These are phyloP conservation scores for Lethenteron camtschaticum DNA, from an alignment of 2,113 vertebrate genomes.

Conservation along the genomic window DNA sequence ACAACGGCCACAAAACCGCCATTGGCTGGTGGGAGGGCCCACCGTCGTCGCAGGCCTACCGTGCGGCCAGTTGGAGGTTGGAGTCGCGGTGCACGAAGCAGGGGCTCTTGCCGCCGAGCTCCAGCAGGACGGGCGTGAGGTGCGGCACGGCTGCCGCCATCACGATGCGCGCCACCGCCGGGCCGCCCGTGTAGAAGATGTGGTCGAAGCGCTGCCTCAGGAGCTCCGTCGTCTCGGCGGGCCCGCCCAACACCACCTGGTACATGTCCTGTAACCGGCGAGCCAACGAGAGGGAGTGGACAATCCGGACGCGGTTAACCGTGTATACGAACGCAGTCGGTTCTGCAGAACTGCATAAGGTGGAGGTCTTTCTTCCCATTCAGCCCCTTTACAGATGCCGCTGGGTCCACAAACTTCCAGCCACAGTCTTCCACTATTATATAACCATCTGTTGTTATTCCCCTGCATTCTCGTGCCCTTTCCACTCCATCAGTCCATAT, in stretches of 20 bases:
- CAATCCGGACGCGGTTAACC: too few relatives aligned
- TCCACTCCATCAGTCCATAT: too few relatives aligned
- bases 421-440: too few relatives aligned
- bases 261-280: slow-evolving; percentile 33
- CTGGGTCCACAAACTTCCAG: too few relatives aligned
- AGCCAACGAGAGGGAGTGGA: background rate
- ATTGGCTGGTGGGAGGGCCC: too few relatives aligned
- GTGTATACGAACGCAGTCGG: too few relatives aligned
- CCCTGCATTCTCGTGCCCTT: too few relatives aligned
- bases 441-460: too few relatives aligned
- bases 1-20: too few relatives aligned
- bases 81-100: slow-evolving; percentile 68
- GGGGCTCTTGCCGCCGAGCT: slow-evolving; percentile 73
- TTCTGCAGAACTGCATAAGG: too few relatives aligned
- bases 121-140: slow-evolving; percentile 69
- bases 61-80: slow-evolving; percentile 40
- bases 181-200: slow-evolving; percentile 56
- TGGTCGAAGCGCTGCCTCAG: slow-evolving; percentile 50
- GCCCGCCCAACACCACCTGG: slow-evolving; percentile 39
- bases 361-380: too few relatives aligned
- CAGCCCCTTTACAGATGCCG: too few relatives aligned
- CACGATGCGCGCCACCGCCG: slow-evolving; percentile 36
- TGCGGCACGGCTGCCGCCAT: slow-evolving; percentile 54
- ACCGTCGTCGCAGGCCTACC: slow-evolving; percentile 21
- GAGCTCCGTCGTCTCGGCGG: slow-evolving; percentile 45